Conservation (phyloP, 1,140 invertebrate genomes). For the Anastrepha obliqua region DNA sequence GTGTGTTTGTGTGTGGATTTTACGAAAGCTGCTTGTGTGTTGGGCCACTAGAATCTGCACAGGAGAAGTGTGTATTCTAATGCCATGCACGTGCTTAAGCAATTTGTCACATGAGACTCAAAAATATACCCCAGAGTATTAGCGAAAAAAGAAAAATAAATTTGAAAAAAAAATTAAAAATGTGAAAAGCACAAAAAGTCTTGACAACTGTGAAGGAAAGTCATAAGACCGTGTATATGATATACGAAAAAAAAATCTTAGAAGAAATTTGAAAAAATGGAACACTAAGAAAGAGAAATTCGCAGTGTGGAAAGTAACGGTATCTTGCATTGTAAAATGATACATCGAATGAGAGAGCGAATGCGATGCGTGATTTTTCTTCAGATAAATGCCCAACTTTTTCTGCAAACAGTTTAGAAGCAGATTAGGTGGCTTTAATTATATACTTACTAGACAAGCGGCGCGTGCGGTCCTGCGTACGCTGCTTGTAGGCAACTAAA, state of each 20-base stretch:
- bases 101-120: conserved; percentile 74
- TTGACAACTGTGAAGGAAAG: neutral
- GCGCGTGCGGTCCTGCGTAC: neutral
- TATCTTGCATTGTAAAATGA: neutral
- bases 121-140: conserved; percentile 70
- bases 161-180: neutral
- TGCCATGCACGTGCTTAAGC: conserved; percentile 70
- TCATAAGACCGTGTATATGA: neutral
- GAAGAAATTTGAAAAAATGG: no score
- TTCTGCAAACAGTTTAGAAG: neutral
- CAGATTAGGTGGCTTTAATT: neutral
- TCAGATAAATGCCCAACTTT: conserved; percentile 7
- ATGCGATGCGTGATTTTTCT: neutral
- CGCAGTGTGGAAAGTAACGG: neutral
- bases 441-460: neutral
- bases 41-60: neutral
- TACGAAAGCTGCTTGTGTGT: neutral
- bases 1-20: neutral
- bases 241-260: neutral
- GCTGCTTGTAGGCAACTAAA: neutral
- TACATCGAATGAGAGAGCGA: neutral
- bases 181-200: no score
- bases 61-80: conserved; percentile 59
- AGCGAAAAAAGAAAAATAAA: conserved; percentile 1
- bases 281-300: neutral